phyloP scores from a whole-genome alignment of 1,140 invertebrate genomes.

The Panagrolaimus sp. region DNA sequence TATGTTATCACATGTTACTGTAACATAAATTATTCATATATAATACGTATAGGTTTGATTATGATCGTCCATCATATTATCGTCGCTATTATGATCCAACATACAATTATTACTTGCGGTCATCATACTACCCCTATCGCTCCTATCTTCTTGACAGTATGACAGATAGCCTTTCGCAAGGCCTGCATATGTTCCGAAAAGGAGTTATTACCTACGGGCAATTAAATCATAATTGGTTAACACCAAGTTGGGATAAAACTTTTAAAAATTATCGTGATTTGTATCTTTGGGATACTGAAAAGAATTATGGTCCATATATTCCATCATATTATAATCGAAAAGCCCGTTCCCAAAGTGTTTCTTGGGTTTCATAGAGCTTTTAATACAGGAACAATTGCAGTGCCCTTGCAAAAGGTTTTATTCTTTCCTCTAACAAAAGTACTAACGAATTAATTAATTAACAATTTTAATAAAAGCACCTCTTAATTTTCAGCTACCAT shows the following conservation, averaged over 20 bases:
- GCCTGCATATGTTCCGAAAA: slow-evolving; percentile 24
- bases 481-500: too few species aligned
- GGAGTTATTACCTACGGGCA: slow-evolving; percentile 25
- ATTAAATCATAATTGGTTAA: slow-evolving; percentile 23
- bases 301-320: slow-evolving; percentile 12
- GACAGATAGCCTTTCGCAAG: slow-evolving; percentile 12
- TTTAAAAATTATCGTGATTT: slow-evolving; percentile 21
- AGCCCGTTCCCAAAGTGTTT: not conserved
- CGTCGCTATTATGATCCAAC: not conserved
- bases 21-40: not conserved
- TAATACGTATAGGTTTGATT: slow-evolving; percentile 1
- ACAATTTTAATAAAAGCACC: too few species aligned
- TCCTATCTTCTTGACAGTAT: slow-evolving; percentile 20
- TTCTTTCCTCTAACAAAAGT: too few species aligned
- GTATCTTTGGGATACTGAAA: slow-evolving; percentile 19
- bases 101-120: slow-evolving; percentile 7
- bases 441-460: too few species aligned
- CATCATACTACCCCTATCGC: slow-evolving; percentile 17
- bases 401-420: too few species aligned
- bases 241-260: slow-evolving; percentile 26
- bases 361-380: slow-evolving; percentile 12
- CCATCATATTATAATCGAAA: slow-evolving; percentile 22
- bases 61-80: slow-evolving; percentile 10
- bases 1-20: not conserved
- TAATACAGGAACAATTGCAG: too few species aligned